A percentile compares a stretch with the other conserved stretches of the same genome.
phyloP scores from a whole-genome alignment of 2,888 invertebrate species.

The Tetragonisca angustula region DNA sequence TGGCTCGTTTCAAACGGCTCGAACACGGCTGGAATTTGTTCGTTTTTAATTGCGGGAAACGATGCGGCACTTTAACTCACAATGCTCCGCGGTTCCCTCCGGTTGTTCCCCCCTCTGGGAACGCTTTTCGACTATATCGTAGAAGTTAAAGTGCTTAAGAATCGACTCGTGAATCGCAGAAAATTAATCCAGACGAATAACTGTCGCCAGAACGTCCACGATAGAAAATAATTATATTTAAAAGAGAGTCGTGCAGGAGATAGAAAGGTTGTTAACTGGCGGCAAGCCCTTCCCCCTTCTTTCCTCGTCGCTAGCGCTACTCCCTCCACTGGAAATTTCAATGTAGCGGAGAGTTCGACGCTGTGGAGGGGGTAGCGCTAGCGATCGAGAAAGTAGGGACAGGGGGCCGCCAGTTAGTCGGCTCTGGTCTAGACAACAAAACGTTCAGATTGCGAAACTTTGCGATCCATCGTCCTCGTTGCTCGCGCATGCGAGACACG shows the following conservation, averaged over 20 bases:
- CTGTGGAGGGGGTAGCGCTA: no score
- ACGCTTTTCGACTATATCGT: not conserved
- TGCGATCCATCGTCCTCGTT: not conserved
- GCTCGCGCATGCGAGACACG: not conserved
- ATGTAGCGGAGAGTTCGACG: no score
- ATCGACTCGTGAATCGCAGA: not conserved
- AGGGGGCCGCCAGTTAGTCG: no score
- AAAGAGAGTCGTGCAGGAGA: not conserved
- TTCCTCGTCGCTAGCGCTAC: no score
- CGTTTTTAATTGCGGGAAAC: constrained; percentile 43
- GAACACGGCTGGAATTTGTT: constrained; percentile 16
- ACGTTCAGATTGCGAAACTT: not conserved
- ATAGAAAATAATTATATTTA: not conserved
- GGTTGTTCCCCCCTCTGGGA: not conserved
- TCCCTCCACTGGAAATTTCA: no score
- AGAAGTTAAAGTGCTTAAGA: not conserved
- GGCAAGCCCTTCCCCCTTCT: no score
- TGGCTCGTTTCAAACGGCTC: constrained; percentile 7
- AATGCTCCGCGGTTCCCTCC: not conserved
- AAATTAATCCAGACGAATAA: constrained; percentile 21
- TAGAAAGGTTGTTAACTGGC: no score
- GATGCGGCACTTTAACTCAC: constrained; percentile 17
- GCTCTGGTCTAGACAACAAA: not conserved
- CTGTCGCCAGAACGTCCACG: not conserved
- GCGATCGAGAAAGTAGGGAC: no score